Conservation (phyloP, 2,888 invertebrate species). For the Cyaniris semiargus region DNA sequence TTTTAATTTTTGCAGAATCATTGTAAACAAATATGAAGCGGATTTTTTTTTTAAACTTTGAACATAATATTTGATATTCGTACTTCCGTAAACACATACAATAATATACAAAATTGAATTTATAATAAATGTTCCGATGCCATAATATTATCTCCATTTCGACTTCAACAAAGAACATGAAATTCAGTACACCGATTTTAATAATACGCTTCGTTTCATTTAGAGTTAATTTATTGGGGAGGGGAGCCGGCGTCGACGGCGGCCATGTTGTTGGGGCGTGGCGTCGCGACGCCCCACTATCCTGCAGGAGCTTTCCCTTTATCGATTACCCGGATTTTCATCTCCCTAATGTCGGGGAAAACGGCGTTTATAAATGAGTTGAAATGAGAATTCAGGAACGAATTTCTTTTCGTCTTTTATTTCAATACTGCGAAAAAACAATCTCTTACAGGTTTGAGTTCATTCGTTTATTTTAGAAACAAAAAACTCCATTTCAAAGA, state of each 20-base stretch:
- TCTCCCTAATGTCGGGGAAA: constrained; percentile 42
- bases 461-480: not conserved
- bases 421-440: not conserved
- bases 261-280: constrained; percentile 53
- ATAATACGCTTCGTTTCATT: constrained; percentile 20
- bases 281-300: constrained; percentile 64
- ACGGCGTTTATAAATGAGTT: not conserved
- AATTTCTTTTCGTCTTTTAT: not conserved
- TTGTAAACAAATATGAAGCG: not conserved
- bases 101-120: no score
- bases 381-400: not conserved
- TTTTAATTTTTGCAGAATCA: not conserved
- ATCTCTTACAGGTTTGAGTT: not conserved
- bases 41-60: no score
- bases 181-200: not conserved
- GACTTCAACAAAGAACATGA: not conserved
- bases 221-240: not conserved
- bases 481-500: not conserved
- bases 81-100: no score
- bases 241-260: not conserved
- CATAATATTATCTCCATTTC: not conserved
- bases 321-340: constrained; percentile 65
- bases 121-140: not conserved
- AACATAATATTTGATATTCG: no score
- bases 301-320: constrained; percentile 55